phyloP scores from a whole-genome alignment of 2,888 invertebrate species.

The Agrilus biguttatus region DNA sequence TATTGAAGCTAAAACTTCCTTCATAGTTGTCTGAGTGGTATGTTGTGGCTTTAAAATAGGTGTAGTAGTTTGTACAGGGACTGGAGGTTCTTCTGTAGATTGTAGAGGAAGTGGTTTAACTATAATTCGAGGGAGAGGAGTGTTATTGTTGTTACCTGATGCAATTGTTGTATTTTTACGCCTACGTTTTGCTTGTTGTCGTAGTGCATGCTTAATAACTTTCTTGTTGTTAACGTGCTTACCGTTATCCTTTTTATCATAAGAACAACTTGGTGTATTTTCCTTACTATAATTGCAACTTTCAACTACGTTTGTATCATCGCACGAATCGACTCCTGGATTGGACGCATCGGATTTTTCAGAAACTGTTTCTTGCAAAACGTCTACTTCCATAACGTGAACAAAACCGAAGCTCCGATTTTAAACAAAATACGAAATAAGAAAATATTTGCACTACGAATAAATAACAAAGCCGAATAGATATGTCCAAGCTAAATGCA shows the following conservation, averaged over 20 bases:
- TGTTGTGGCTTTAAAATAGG: conserved; percentile 22
- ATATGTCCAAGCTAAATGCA: conserved; percentile 8
- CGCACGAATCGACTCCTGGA: conserved; percentile 9
- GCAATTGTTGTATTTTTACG: conserved; percentile 65
- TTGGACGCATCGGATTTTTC: conserved; percentile 18
- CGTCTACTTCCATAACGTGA: conserved; percentile 32
- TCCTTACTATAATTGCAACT: conserved; percentile 6
- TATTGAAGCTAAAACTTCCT: conserved; percentile 75
- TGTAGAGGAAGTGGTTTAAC: conserved; percentile 67
- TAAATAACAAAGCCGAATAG: conserved; percentile 10
- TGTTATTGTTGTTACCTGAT: conserved; percentile 36
- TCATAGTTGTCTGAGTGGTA: conserved; percentile 60
- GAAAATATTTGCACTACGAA: conserved; percentile 10
- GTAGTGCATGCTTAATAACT: conserved; percentile 61
- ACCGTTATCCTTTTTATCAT: conserved; percentile 15
- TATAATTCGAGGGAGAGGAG: conserved; percentile 60
- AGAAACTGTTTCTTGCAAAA: conserved; percentile 23
- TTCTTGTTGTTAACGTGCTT: conserved; percentile 41
- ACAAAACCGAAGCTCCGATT: conserved; percentile 2
- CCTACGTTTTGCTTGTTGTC: conserved; percentile 60
- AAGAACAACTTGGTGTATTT: conserved; percentile 11
- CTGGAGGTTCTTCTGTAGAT: conserved; percentile 30
- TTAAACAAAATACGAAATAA: conserved; percentile 4
- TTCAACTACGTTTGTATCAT: conserved; percentile 2
- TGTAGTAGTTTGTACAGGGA: conserved; percentile 22